A percentile compares a stretch with the other conserved stretches of the same genome.
These are phyloP conservation scores for Drosophila setosimentum DNA, from an alignment of 2,888 invertebrate genomes.

Conservation along the genomic window DNA sequence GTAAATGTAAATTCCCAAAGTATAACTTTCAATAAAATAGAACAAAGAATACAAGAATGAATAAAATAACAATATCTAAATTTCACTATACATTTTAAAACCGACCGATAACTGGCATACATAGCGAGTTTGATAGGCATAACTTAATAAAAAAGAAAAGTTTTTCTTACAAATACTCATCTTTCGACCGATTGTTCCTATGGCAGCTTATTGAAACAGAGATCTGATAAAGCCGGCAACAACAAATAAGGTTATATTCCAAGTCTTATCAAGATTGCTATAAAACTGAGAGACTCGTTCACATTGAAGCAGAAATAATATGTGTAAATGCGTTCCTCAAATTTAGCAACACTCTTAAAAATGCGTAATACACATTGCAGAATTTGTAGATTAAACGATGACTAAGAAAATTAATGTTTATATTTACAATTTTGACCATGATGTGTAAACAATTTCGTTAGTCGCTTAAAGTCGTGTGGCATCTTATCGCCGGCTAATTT, in stretches of 20 bases:
- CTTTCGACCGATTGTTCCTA: no score
- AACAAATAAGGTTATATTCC: neutral
- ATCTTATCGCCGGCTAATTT: slow-evolving; percentile 24
- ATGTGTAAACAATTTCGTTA: neutral
- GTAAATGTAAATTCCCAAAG: neutral
- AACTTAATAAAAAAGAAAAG: neutral
- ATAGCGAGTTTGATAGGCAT: neutral
- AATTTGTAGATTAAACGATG: neutral
- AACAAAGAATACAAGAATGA: neutral
- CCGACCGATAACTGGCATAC: neutral
- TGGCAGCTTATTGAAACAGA: neutral
- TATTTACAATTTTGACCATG: neutral
- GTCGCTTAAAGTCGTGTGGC: slow-evolving; percentile 26
- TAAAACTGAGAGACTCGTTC: neutral
- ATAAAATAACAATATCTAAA: neutral
- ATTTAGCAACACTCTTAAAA: neutral
- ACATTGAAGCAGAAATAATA: no score
- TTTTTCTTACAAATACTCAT: no score
- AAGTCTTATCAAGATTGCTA: neutral
- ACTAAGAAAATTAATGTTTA: no score
- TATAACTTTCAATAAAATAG: neutral
- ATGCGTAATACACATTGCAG: neutral
- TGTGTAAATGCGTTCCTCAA: neutral
- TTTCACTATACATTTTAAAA: neutral
- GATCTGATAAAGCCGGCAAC: neutral